Evolutionary conservation across 2,888 invertebrate genomes (phyloP).

Genomic region (Scaeva pyrastri): DNA sequence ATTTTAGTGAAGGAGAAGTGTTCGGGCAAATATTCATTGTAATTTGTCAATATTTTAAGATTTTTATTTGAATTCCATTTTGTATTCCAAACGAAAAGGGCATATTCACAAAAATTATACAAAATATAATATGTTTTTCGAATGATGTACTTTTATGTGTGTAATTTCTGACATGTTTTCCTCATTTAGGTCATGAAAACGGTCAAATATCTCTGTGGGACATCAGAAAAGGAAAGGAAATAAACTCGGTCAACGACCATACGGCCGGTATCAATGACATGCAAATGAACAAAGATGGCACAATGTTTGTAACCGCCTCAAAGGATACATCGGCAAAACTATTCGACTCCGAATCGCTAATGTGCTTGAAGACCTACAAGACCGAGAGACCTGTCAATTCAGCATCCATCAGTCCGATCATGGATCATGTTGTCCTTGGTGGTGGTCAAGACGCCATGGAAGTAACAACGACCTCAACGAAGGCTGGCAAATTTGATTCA

Average conservation of each 20-base stretch:
- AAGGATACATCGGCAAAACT: slow-evolving; percentile 98
- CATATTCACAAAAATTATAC: too few relatives aligned
- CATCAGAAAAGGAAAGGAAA: slow-evolving; percentile 92
- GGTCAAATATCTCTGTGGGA: slow-evolving; percentile 98
- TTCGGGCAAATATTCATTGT: too few relatives aligned
- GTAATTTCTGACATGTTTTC: neutral
- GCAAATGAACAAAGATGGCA: slow-evolving; percentile 96
- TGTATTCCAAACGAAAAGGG: too few relatives aligned
- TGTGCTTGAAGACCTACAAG: slow-evolving; percentile 96
- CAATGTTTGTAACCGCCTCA: slow-evolving; percentile 98
- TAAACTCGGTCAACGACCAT: slow-evolving; percentile 92
- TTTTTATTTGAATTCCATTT: too few relatives aligned
- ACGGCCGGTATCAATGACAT: slow-evolving; percentile 96
- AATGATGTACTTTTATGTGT: neutral
- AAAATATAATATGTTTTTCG: neutral
- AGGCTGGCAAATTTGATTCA: slow-evolving; percentile 98
- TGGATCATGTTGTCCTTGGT: slow-evolving; percentile 98
- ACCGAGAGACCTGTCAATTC: slow-evolving; percentile 99
- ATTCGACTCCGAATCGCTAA: slow-evolving; percentile 94
- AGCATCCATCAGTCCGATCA: slow-evolving; percentile 97
- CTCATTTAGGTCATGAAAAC: slow-evolving; percentile 90
- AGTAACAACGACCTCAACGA: slow-evolving; percentile 96
- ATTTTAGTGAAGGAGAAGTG: too few relatives aligned
- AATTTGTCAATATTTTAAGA: too few relatives aligned
- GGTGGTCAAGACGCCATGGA: slow-evolving; percentile 99